phyloP scores from a whole-genome alignment of 53 echinoderm and acorn worm species.

The Henricia sp. region DNA sequence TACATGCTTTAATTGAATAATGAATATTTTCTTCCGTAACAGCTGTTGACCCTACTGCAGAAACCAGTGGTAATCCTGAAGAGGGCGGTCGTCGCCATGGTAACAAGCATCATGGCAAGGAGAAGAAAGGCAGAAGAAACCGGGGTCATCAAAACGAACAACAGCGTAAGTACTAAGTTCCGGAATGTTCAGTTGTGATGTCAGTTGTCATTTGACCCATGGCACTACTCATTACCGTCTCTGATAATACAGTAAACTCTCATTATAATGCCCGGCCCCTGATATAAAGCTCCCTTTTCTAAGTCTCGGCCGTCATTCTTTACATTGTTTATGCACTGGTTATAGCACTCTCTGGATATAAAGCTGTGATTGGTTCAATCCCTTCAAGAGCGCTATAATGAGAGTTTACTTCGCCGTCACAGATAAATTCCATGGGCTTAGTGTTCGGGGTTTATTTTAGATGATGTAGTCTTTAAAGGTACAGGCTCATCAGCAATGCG shows the following conservation, averaged over 20 bases:
- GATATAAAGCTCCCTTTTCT: background rate
- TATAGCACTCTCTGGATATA: too few relatives aligned
- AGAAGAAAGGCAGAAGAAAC: slow-evolving; percentile 3
- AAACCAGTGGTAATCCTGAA: background rate
- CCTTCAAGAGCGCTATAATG: too few relatives aligned
- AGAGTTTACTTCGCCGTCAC: too few relatives aligned
- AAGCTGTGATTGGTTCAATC: too few relatives aligned
- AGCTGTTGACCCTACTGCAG: too few relatives aligned
- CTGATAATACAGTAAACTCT: too few relatives aligned
- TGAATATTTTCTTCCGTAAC: background rate
- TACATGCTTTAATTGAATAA: background rate
- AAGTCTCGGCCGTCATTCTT: background rate
- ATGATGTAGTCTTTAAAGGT: too few relatives aligned
- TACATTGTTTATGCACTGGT: too few relatives aligned
- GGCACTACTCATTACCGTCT: background rate
- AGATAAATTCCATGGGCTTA: too few relatives aligned
- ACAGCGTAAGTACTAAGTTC: background rate
- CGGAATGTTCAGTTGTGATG: background rate
- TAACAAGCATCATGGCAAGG: slow-evolving; percentile 31
- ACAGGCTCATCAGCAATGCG: too few relatives aligned
- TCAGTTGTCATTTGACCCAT: background rate
- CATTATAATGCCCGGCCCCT: too few relatives aligned
- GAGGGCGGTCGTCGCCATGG: slow-evolving; percentile 36
- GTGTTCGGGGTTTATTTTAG: too few relatives aligned
- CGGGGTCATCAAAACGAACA: slow-evolving; percentile 13